A percentile compares a stretch with the other conserved stretches of the same genome.
phyloP scores from a whole-genome alignment of 2,113 vertebrate genomes.

The Rhynchomys soricoides region DNA sequence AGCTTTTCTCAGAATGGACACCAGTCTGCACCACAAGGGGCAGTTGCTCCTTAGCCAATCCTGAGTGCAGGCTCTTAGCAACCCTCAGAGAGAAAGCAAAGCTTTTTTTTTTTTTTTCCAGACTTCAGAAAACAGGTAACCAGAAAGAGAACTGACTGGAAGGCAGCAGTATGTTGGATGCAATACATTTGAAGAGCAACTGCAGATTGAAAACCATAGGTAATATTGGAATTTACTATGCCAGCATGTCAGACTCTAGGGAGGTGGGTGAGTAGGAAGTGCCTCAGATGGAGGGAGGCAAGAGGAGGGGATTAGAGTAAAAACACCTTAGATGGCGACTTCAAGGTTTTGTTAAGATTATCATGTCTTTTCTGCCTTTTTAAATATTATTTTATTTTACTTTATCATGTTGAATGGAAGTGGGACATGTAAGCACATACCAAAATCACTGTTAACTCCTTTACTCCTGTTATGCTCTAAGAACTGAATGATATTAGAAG shows the following conservation, averaged over 20 bases:
- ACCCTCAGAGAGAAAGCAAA: not conserved
- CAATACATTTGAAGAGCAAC: slow-evolving; percentile 12
- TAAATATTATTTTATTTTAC: not conserved
- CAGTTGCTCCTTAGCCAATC: not conserved
- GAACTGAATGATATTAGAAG: not conserved
- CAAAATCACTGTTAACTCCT: not conserved
- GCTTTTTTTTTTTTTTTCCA: no score
- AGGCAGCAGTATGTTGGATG: not conserved
- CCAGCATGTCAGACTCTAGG: not conserved
- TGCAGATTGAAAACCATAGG: not conserved
- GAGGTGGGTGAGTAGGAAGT: slow-evolving; percentile 37
- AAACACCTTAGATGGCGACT: not conserved
- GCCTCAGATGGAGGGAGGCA: not conserved
- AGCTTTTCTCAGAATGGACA: not conserved
- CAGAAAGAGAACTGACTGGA: not conserved
- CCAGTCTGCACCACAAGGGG: not conserved
- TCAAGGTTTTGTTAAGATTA: slow-evolving; percentile 16
- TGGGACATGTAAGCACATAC: not conserved
- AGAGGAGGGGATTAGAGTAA: not conserved
- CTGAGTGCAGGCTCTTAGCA: not conserved
- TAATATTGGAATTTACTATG: slow-evolving; percentile 45
- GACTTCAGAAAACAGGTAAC: not conserved
- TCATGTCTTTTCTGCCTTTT: not conserved
- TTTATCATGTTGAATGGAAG: not conserved
- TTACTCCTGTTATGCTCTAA: not conserved